These are phyloP conservation scores for Oligia fasciuncula DNA, from an alignment of 2,888 invertebrate species.

Conservation along the genomic window DNA sequence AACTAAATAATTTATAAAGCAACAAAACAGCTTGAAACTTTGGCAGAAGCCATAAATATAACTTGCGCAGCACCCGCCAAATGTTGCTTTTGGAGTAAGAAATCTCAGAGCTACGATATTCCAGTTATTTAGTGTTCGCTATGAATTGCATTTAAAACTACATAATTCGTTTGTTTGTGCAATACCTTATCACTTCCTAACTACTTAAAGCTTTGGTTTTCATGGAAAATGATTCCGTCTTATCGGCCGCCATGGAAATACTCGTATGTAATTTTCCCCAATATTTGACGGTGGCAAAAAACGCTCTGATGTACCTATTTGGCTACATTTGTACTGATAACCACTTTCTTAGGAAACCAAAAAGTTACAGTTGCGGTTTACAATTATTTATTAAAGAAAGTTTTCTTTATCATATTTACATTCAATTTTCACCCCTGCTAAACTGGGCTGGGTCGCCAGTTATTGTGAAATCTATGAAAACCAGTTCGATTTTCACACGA, in stretches of 20 bases:
- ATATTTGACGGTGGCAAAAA: no score
- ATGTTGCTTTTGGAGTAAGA: slow-evolving; percentile 25
- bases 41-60: slow-evolving; percentile 25
- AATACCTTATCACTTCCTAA: neutral
- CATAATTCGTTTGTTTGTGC: neutral
- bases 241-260: no score
- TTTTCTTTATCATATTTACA: neutral
- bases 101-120: neutral
- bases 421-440: neutral
- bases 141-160: neutral
- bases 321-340: no score
- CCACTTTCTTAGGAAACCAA: no score
- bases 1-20: slow-evolving; percentile 37
- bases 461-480: neutral
- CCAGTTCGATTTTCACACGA: neutral
- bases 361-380: neutral
- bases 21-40: slow-evolving; percentile 46
- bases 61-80: slow-evolving; percentile 32
- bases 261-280: no score
- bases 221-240: no score
- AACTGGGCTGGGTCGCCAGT: neutral
- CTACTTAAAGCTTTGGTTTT: no score
- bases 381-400: neutral
- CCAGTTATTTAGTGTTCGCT: no score
- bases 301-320: no score